These are phyloP conservation scores for Aethes cnicana DNA, from an alignment of 2,888 invertebrate genomes.

Conservation along the genomic window DNA sequence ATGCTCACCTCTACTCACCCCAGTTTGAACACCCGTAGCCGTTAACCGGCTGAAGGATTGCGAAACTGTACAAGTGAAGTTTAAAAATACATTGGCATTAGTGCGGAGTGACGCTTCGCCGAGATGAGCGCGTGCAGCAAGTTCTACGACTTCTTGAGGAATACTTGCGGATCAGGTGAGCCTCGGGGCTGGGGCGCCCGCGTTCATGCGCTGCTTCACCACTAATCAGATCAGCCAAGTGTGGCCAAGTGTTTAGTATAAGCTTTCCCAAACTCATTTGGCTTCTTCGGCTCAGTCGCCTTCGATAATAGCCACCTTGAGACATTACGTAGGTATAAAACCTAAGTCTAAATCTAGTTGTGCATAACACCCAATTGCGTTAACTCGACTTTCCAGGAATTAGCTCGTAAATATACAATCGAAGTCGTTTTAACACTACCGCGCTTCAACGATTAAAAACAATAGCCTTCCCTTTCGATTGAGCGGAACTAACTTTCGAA, in stretches of 20 bases:
- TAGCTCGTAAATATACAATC: too few relatives aligned
- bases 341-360: neutral
- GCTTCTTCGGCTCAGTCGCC: constrained; percentile 14
- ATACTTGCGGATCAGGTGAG: constrained; percentile 79
- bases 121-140: constrained; percentile 79
- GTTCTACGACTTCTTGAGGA: constrained; percentile 78
- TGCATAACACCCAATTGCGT: constrained; percentile 10
- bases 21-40: constrained; percentile 59
- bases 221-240: neutral
- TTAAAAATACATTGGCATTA: constrained; percentile 80
- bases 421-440: too few relatives aligned
- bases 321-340: too few relatives aligned
- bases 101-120: constrained; percentile 67
- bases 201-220: neutral
- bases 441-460: too few relatives aligned
- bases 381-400: neutral
- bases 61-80: constrained; percentile 80
- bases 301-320: constrained; percentile 4
- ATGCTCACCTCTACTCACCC: constrained; percentile 49
- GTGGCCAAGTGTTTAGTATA: neutral
- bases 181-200: constrained; percentile 38
- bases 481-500: constrained; percentile 3
- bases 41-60: constrained; percentile 70
- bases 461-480: too few relatives aligned
- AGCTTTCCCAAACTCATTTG: constrained; percentile 12